These are phyloP conservation scores for Heteropelma amictum DNA, from an alignment of 2,888 invertebrate species.

Conservation along the genomic window DNA sequence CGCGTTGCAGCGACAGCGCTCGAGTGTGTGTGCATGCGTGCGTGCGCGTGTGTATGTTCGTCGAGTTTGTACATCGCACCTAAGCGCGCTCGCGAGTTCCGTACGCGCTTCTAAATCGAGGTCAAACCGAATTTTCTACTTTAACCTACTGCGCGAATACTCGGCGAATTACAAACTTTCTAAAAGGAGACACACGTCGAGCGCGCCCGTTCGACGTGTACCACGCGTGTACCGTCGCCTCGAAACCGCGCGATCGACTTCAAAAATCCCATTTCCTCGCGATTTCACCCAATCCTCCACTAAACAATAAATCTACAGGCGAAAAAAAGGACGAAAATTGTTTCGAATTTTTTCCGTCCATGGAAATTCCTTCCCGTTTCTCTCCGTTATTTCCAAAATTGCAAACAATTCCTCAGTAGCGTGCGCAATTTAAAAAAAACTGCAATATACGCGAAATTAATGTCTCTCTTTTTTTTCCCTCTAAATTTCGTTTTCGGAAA, in stretches of 20 bases:
- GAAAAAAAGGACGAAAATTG: neutral
- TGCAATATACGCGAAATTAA: no score
- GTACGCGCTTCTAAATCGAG: conserved; percentile 71
- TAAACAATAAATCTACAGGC: neutral
- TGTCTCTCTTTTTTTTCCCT: no score
- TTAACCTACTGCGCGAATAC: conserved; percentile 76
- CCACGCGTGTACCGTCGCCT: conserved; percentile 33
- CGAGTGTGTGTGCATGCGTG: neutral
- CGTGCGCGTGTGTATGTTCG: conserved; percentile 1
- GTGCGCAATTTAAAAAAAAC: no score
- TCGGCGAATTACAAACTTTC: conserved; percentile 77
- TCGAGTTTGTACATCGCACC: conserved; percentile 30
- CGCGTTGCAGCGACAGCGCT: neutral
- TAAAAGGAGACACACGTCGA: conserved; percentile 65
- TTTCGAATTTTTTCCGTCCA: no score
- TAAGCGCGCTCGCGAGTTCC: conserved; percentile 44
- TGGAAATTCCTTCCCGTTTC: no score
- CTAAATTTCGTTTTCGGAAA: no score
- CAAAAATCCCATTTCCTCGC: conserved; percentile 8
- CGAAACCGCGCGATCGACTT: no score
- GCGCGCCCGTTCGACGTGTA: conserved; percentile 34
- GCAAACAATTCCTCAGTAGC: no score
- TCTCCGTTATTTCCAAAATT: no score
- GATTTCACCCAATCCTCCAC: neutral
- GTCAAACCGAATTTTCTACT: conserved; percentile 78